These are phyloP conservation scores for Thaumatotibia leucotreta DNA, from an alignment of 1,140 invertebrate species.

Conservation along the genomic window DNA sequence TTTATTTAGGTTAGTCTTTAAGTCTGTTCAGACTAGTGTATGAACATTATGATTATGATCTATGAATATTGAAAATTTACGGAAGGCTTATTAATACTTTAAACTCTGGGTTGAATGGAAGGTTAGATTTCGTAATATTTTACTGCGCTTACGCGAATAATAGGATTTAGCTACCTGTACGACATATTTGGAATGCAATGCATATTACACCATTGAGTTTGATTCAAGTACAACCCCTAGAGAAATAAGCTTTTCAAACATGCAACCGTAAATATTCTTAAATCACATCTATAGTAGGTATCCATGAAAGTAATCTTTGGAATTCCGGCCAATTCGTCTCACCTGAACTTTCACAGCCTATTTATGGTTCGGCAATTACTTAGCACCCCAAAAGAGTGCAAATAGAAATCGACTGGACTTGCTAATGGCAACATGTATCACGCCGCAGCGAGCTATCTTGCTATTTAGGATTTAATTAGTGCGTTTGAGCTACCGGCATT, in stretches of 20 bases:
- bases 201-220: too few species aligned
- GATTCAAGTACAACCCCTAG: too few species aligned
- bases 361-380: background rate
- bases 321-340: background rate
- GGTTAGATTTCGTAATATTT: too few species aligned
- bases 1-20: background rate
- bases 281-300: too few species aligned
- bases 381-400: background rate
- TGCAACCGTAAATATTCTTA: too few species aligned
- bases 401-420: background rate
- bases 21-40: background rate
- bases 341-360: background rate
- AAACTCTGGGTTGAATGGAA: too few species aligned
- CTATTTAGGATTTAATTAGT: constrained; percentile 42
- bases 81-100: too few species aligned
- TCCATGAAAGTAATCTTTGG: background rate
- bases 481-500: constrained; percentile 24
- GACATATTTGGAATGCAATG: too few species aligned
- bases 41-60: background rate
- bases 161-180: too few species aligned
- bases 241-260: too few species aligned
- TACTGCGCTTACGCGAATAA: too few species aligned
- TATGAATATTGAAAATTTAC: too few species aligned
- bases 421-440: constrained; percentile 22
- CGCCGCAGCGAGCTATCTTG: constrained; percentile 21